phyloP scores from a whole-genome alignment of 2,888 invertebrate genomes.

The Chouioia cunea region DNA sequence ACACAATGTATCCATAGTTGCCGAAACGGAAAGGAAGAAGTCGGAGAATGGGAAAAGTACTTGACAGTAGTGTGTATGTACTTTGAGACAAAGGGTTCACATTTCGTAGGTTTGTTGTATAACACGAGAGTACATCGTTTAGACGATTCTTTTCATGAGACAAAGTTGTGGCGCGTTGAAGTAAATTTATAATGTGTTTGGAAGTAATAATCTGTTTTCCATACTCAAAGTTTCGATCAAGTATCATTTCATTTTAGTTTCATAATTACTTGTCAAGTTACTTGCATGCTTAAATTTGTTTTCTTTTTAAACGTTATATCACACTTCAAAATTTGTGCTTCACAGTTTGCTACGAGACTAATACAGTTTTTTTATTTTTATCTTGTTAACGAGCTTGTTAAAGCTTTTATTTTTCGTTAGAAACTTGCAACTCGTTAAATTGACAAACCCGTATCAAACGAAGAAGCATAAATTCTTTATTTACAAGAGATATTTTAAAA shows the following conservation, averaged over 20 bases:
- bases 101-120: conserved; percentile 2
- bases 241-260: no score
- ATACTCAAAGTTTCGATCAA: conserved; percentile 10
- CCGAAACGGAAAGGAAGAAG: conserved; percentile 23
- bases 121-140: not conserved
- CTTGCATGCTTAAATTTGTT: not conserved
- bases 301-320: not conserved
- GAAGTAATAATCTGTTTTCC: conserved; percentile 1
- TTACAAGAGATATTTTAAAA: no score
- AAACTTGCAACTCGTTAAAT: no score
- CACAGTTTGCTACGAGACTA: conserved; percentile 8
- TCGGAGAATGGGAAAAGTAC: conserved; percentile 31
- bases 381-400: no score
- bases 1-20: conserved; percentile 2
- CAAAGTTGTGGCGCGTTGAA: conserved; percentile 52
- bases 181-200: conserved; percentile 48
- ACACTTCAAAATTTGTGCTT: conserved; percentile 4
- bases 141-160: no score
- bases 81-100: not conserved
- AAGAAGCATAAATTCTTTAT: no score
- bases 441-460: no score
- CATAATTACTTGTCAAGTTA: no score
- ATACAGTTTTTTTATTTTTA: no score
- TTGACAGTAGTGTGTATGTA: not conserved
- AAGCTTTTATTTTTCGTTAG: no score